Evolutionary conservation across 2,888 invertebrate genomes (phyloP).

Genomic region (Plagodis dolabraria): DNA sequence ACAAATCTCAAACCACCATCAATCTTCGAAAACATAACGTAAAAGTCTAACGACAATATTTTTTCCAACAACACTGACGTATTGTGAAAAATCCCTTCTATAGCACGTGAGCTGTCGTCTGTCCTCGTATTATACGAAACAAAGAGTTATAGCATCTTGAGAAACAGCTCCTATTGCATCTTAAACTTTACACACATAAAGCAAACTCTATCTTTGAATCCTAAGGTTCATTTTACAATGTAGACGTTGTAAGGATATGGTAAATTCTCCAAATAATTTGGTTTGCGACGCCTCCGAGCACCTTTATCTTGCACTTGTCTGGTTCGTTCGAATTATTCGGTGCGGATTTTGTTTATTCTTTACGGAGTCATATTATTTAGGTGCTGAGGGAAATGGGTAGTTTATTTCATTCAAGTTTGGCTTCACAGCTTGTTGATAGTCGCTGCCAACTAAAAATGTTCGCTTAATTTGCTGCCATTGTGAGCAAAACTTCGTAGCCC

Average conservation of each 20-base stretch:
- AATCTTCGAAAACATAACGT: constrained; percentile 4
- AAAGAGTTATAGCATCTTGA: constrained; percentile 48
- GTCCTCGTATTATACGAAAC: constrained; percentile 50
- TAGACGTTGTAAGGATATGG: constrained; percentile 15
- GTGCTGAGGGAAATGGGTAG: constrained; percentile 4
- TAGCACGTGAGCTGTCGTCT: constrained; percentile 44
- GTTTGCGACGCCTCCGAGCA: constrained; percentile 45
- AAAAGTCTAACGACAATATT: constrained; percentile 28
- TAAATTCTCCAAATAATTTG: constrained; percentile 46
- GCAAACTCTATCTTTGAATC: constrained; percentile 13
- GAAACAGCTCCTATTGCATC: constrained; percentile 42
- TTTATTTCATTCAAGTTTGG: not conserved
- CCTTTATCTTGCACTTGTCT: constrained; percentile 45
- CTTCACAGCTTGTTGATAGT: no score
- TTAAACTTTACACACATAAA: constrained; percentile 15
- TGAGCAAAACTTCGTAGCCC: no score
- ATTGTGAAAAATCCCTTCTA: constrained; percentile 40
- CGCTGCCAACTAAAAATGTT: no score
- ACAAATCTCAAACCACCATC: constrained; percentile 1
- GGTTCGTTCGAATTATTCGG: constrained; percentile 37
- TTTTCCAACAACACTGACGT: constrained; percentile 35
- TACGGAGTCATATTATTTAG: constrained; percentile 18
- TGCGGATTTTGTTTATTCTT: constrained; percentile 38
- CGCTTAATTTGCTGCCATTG: no score
- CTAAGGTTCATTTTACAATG: constrained; percentile 8